Percentiles rank a stretch among this genome's conserved stretches.
These are phyloP conservation scores for Drosophila subsilvestris DNA, from an alignment of 2,888 invertebrate genomes.

Conservation along the genomic window DNA sequence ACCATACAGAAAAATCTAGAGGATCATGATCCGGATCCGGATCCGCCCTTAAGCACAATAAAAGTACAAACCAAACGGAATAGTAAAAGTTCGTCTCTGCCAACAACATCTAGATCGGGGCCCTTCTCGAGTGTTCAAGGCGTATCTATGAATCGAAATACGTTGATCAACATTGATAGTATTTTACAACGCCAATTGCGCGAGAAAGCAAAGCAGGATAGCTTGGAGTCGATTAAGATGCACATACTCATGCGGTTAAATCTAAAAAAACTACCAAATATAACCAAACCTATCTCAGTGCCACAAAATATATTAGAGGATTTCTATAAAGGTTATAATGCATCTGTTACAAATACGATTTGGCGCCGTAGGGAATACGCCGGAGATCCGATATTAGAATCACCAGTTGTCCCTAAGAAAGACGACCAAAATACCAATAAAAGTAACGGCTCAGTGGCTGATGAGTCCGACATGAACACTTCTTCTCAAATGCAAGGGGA, in stretches of 20 bases:
- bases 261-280: conserved; percentile 87
- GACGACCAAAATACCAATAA: conserved; percentile 14
- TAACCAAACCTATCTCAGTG: conserved; percentile 86
- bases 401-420: neutral
- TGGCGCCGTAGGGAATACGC: conserved; percentile 9
- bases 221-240: conserved; percentile 87
- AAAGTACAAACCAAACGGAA: conserved; percentile 16
- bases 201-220: conserved; percentile 86
- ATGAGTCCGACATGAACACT: conserved; percentile 19
- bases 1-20: neutral
- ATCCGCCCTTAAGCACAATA: conserved; percentile 6
- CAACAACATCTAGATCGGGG: conserved; percentile 1
- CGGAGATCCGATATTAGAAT: neutral
- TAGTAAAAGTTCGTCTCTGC: conserved; percentile 1
- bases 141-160: conserved; percentile 62
- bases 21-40: neutral
- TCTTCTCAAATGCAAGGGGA: conserved; percentile 71
- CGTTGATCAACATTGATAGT: conserved; percentile 67
- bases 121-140: conserved; percentile 24
- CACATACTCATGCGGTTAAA: conserved; percentile 88
- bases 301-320: conserved; percentile 86
- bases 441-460: neutral
- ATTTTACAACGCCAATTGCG: conserved; percentile 83
- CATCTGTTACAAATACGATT: conserved; percentile 29
- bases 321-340: conserved; percentile 81